Percentiles rank a stretch among this genome's conserved stretches.
These are phyloP conservation scores for Petrocephalus schoutedeni DNA, from an alignment of 2,797 vertebrate genomes.

Conservation along the genomic window DNA sequence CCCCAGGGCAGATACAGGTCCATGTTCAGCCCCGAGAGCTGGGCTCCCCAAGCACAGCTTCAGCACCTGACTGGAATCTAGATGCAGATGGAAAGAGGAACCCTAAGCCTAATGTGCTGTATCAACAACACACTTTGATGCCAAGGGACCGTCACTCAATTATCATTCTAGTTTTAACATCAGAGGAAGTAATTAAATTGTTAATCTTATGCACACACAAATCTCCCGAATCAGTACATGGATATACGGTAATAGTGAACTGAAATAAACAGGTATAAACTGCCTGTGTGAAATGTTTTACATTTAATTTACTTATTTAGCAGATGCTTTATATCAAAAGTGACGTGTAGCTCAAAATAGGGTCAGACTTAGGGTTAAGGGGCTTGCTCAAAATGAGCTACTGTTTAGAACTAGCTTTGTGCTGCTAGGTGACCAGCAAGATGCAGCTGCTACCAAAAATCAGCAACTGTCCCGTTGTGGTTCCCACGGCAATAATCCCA, in stretches of 20 bases:
- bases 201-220: background rate
- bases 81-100: background rate
- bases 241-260: background rate
- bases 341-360: background rate
- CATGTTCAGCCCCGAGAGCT: constrained; percentile 19
- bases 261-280: background rate
- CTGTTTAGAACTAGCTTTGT: background rate
- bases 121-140: background rate
- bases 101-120: background rate
- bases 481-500: constrained; percentile 28
- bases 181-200: background rate
- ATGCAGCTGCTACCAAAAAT: constrained; percentile 25
- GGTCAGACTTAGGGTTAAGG: background rate
- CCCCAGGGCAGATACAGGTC: constrained; percentile 23
- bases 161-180: background rate
- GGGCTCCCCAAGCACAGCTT: constrained; percentile 28
- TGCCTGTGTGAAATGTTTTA: background rate
- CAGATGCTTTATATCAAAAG: background rate
- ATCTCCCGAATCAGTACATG: background rate
- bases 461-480: constrained; percentile 23
- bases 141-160: background rate
- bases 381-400: background rate
- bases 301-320: background rate
- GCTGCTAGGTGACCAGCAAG: background rate
- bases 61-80: constrained; percentile 26